Conservation (phyloP, 2,113 vertebrate species). For the Apteryx mantelli region DNA sequence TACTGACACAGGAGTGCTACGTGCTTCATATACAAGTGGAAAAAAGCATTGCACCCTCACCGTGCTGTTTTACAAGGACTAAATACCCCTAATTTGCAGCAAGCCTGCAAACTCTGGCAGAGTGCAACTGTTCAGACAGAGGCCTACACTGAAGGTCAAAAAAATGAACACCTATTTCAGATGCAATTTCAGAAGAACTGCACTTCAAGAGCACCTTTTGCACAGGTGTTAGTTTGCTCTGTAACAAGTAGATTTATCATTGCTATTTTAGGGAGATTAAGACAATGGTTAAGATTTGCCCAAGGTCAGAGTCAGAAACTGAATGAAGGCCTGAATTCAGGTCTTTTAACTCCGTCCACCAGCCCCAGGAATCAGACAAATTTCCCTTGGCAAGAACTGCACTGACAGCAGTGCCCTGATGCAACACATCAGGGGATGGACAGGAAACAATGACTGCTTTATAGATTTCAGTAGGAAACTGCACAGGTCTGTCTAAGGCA, state of each 20-base stretch:
- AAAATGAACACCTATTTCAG: not conserved
- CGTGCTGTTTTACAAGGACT: not conserved
- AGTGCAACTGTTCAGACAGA: not conserved
- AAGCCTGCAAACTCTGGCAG: not conserved
- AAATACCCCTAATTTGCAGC: not conserved
- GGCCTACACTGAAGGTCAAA: not conserved
- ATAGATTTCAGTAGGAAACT: fast-evolving
- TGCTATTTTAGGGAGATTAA: not conserved
- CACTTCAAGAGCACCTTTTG: not conserved
- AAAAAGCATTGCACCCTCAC: not conserved
- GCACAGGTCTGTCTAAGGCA: not conserved
- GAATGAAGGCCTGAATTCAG: not conserved
- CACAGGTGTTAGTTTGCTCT: not conserved
- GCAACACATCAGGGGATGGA: fast-evolving
- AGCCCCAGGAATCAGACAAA: not conserved
- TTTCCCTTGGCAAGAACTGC: not conserved
- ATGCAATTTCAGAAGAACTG: not conserved
- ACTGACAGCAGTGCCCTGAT: not conserved
- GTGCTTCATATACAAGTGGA: not conserved
- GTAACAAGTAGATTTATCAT: not conserved
- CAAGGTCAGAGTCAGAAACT: not conserved
- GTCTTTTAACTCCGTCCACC: not conserved
- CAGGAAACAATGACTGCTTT: not conserved
- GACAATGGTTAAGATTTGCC: not conserved
- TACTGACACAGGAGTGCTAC: not conserved